Percentiles rank a stretch among this genome's conserved stretches.
Conservation (phyloP, 2,888 invertebrate genomes). For the Cantharis rufa region DNA sequence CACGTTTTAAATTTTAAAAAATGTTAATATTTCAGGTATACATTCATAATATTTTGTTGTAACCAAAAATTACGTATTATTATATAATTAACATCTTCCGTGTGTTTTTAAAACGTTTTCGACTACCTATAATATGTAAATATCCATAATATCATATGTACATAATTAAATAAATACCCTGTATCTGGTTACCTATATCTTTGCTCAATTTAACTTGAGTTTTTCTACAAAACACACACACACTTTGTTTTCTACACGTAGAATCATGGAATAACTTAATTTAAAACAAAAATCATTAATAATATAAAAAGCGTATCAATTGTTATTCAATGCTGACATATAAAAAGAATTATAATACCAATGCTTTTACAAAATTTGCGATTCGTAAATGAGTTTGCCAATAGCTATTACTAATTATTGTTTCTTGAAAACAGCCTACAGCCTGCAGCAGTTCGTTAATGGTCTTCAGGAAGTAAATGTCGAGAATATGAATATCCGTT, state of each 20-base stretch:
- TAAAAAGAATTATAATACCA: conserved; percentile 7
- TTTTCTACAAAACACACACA: not conserved
- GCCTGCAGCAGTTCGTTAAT: conserved; percentile 27
- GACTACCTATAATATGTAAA: not conserved
- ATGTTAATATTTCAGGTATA: not conserved
- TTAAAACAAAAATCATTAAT: not conserved
- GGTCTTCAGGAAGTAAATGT: conserved; percentile 27
- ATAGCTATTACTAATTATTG: conserved; percentile 27
- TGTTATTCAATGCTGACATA: not conserved
- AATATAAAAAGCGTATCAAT: no score
- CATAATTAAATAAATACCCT: not conserved
- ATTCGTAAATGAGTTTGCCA: conserved; percentile 14
- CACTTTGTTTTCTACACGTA: not conserved
- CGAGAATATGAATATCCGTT: conserved; percentile 29
- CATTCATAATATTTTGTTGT: no score
- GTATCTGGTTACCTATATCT: not conserved
- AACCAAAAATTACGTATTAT: no score
- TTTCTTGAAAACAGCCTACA: conserved; percentile 23
- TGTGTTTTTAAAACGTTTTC: not conserved
- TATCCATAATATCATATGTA: not conserved
- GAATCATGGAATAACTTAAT: not conserved
- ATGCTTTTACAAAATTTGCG: conserved; percentile 16
- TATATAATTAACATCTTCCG: not conserved
- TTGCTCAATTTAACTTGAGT: not conserved
- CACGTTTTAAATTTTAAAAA: not conserved